Evolutionary conservation across 2,113 vertebrate species (phyloP).

Genomic region (Buteo buteo): DNA sequence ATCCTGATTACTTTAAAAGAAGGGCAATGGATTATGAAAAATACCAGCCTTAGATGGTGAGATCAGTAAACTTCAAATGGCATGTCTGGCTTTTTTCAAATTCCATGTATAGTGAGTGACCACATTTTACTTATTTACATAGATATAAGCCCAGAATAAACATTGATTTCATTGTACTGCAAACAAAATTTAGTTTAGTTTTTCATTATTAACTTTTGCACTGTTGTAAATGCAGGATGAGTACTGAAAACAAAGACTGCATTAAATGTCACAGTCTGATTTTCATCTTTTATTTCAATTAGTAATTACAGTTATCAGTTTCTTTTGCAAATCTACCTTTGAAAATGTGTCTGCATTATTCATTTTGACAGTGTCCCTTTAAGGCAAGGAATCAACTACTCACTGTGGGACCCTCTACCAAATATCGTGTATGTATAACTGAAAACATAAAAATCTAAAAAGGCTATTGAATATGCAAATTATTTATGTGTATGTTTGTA

Average conservation of each 20-base stretch:
- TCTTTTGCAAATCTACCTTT: neutral
- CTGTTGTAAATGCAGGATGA: neutral
- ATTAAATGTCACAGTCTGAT: neutral
- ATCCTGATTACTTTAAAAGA: neutral
- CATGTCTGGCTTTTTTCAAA: neutral
- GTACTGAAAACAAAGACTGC: neutral
- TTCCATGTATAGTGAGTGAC: neutral
- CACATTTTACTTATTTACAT: neutral
- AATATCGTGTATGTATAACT: neutral
- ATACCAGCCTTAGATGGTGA: neutral
- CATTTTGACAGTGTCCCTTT: constrained; percentile 61
- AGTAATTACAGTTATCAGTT: neutral
- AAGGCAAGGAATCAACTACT: neutral
- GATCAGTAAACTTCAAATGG: neutral
- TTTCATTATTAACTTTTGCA: neutral
- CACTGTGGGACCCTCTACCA: neutral
- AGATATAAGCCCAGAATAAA: neutral
- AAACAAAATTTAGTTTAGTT: neutral
- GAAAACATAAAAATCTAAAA: neutral
- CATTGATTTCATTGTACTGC: neutral
- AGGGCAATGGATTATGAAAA: neutral
- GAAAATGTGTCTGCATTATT: neutral
- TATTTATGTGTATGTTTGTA: neutral
- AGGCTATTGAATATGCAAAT: neutral
- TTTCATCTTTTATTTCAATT: neutral